A percentile compares a stretch with the other conserved stretches of the same genome.
Conservation (phyloP, 2,113 vertebrate genomes). For the Alethe castanea region DNA sequence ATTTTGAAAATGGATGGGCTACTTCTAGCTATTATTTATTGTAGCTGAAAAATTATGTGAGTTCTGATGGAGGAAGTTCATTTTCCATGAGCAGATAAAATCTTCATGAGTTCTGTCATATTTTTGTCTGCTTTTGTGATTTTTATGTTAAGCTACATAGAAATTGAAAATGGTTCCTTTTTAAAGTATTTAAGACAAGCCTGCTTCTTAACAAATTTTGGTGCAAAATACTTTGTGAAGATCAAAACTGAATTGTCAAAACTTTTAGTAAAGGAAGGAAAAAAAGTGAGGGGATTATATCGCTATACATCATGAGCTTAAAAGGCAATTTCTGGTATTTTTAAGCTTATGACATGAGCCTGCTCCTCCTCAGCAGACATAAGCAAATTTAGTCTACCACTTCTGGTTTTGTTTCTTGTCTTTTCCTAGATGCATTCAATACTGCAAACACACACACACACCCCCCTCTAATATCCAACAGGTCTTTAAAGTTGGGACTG, state of each 20-base stretch:
- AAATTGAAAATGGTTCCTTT: neutral
- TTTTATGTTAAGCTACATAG: neutral
- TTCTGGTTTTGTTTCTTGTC: neutral
- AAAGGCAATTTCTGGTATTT: neutral
- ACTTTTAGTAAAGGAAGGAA: neutral
- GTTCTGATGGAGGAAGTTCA: neutral
- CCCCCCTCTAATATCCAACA: neutral
- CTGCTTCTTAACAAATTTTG: neutral
- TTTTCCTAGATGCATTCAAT: neutral
- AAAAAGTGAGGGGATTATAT: accelerated
- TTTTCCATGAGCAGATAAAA: neutral
- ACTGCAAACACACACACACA: accelerated
- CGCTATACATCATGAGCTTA: neutral
- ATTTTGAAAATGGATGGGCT: neutral
- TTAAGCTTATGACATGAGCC: neutral
- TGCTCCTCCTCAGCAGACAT: neutral
- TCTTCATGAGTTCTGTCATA: neutral
- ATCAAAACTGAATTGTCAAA: neutral
- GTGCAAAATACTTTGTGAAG: neutral
- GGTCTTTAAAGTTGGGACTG: neutral
- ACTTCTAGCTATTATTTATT: neutral
- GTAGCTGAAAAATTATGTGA: neutral
- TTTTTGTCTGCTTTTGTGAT: neutral
- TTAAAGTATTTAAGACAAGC: neutral
- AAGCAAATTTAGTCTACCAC: neutral